Evolutionary conservation across 2,113 vertebrate species (phyloP), one percentile per base, ranked within the genome.

Genomic region (Tinamus guttatus): DNA sequence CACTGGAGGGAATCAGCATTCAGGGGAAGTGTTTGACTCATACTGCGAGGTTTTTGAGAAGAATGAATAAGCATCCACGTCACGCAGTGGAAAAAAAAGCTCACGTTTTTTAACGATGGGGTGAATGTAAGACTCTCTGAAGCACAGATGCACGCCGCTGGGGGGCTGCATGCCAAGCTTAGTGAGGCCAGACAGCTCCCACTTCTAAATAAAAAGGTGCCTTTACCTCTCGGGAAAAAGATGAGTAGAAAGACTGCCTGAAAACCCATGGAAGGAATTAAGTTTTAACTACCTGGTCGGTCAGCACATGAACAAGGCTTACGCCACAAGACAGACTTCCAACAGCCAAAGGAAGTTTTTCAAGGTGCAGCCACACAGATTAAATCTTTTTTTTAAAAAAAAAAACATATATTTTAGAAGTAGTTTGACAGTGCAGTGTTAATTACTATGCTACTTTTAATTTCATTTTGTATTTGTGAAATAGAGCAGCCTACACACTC

Each of bases 371-470:
- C 81, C 1, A 15, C 40, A 70, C 16, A 85, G 49, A 73, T 36
- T 51, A 64, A 40, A 87, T 68, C 38, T 64, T 63, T 41, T 52
- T 64, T 65, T 5, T 2, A 25, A 76, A 65, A 5, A 85, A 74
- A 63, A 54, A 83, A 73, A 64, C n/a, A n/a, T n/a, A n/a, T 86
- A 74, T 81, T 87, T 82, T 28, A 81, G 70, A 81, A 93, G 51
- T 45, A 87, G 49, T 58, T 71, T 81, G 69, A 73, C 62, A 67
- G 77, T 49, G 47, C 0, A 2, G 24, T 81, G 47, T 93, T 96
- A 89, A 96, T 94, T 94, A 70, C 59, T 63, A 7, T 4, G 6
- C 28, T 81, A 63, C n/a, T 51, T 81, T 90, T 93, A 45, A 89
- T 77, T 95, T 89, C 3, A 34, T 80, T 83, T 85, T 36, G 22